phyloP scores from a whole-genome alignment of 1,140 invertebrate genomes.

The Aricia agestis region DNA sequence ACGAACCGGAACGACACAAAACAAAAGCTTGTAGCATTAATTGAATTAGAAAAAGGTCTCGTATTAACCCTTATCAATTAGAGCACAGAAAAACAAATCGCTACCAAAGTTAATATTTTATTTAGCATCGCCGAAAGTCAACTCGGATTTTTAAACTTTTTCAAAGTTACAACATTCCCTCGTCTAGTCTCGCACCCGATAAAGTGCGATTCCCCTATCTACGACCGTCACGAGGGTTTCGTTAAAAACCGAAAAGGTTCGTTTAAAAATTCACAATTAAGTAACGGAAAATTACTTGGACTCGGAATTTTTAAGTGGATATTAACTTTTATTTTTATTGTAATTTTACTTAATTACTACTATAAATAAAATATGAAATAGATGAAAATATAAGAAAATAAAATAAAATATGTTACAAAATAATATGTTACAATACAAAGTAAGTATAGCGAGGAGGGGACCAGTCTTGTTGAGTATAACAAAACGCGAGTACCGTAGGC shows the following conservation, averaged over 20 bases:
- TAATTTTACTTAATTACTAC: not conserved
- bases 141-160: constrained; percentile 73
- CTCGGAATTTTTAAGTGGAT: not conserved
- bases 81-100: constrained; percentile 49
- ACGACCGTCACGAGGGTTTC: constrained; percentile 66
- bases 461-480: constrained; percentile 51
- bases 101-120: constrained; percentile 60
- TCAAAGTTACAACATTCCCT: constrained; percentile 50
- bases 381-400: no score
- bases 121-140: constrained; percentile 54
- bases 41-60: constrained; percentile 39
- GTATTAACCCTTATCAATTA: constrained; percentile 60
- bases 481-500: constrained; percentile 60
- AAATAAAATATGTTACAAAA: not conserved
- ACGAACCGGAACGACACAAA: not conserved
- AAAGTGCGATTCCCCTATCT: constrained; percentile 68
- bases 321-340: not conserved
- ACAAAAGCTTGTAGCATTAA: constrained; percentile 18
- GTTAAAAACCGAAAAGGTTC: constrained; percentile 59
- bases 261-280: constrained; percentile 12
- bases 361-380: not conserved
- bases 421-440: not conserved
- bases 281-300: constrained; percentile 6
- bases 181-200: constrained; percentile 57
- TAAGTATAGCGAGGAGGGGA: constrained; percentile 27